Base-by-base conservation (phyloP, 2,797 vertebrate species). In the Acanthiza pusilla region DNA sequence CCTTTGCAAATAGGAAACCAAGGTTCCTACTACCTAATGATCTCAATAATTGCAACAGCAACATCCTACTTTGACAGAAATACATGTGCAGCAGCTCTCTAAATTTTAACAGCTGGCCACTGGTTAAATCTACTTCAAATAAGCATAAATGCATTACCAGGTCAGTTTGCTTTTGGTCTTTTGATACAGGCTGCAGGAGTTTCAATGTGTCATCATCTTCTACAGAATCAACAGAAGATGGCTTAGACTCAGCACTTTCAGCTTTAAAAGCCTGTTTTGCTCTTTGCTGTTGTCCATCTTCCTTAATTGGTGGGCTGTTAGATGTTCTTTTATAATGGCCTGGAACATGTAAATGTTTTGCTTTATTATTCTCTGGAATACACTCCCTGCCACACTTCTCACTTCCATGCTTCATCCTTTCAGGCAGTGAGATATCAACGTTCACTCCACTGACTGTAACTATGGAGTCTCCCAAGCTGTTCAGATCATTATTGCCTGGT, bases 361-460 rank as follows among this genome's bases (percentile, higher is more conserved):
- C 91, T 48, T 96, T 96, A 62, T 94, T 92, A 83, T 91, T 79
- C 54, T 90, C 93, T 34, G 58, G 70, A 80, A 90, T 19, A 60
- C 18, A 51, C 47, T 91, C 65, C 89, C 83, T 76, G 95, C 38
- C 47, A 68, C 40, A 63, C 62, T 92, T 88, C 30, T 97, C 96
- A 20, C 72, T 95, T 84, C 89, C 77, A 50, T 48, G 92, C 54
- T 60, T 58, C 34, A 68, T 95, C 79, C 96, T 96, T 92, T 98
- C 97, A 72, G 78, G 77, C 45, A 94, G 93, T 36, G 97, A 94
- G 70, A 99, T 90, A 95, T 98, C 98, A 95, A 99, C 97, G 91
- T 98, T 95, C 84, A 99, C 98, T 71, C 97, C 98, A 96, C 98
- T 99, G 93, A 99, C n/a, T 8, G 99, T 99, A 90, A 98, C 98